Evolutionary conservation across 2,888 invertebrate genomes (phyloP).

Genomic region (Calameuta filiformis): DNA sequence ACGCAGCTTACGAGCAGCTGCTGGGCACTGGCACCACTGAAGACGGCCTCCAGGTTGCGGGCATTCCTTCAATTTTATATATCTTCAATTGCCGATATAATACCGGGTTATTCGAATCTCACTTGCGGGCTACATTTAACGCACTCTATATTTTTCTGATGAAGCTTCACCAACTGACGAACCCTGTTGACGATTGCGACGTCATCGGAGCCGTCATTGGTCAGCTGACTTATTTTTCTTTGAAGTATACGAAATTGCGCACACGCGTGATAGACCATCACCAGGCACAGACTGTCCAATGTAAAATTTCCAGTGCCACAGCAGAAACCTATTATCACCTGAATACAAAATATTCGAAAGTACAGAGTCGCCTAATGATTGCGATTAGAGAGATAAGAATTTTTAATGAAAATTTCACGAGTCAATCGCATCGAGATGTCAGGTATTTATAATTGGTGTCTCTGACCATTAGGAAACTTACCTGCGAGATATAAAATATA

Average conservation of each 20-base stretch:
- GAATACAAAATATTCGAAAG: background rate
- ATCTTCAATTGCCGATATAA: background rate
- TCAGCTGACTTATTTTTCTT: conserved; percentile 15
- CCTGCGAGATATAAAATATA: conserved; percentile 27
- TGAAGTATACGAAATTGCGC: conserved; percentile 30
- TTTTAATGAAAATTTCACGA: background rate
- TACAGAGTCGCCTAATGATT: too few relatives aligned
- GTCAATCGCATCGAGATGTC: background rate
- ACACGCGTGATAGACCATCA: conserved; percentile 26
- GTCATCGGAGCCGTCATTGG: too few relatives aligned
- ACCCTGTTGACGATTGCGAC: too few relatives aligned
- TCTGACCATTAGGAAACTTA: background rate
- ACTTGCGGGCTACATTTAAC: too few relatives aligned
- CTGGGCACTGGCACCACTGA: conserved; percentile 38
- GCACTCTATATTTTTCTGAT: too few relatives aligned
- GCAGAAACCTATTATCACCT: conserved; percentile 26
- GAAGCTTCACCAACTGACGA: too few relatives aligned
- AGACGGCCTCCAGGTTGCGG: conserved; percentile 38
- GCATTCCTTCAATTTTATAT: conserved; percentile 26
- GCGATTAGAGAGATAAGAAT: too few relatives aligned
- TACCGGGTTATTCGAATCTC: too few relatives aligned
- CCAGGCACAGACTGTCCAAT: conserved; percentile 31
- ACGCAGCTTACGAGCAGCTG: conserved; percentile 46
- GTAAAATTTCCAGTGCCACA: conserved; percentile 29
- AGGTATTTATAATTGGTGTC: too few relatives aligned